These are phyloP conservation scores for Tenthredo amoena DNA, from an alignment of 2,888 invertebrate species.

Conservation along the genomic window DNA sequence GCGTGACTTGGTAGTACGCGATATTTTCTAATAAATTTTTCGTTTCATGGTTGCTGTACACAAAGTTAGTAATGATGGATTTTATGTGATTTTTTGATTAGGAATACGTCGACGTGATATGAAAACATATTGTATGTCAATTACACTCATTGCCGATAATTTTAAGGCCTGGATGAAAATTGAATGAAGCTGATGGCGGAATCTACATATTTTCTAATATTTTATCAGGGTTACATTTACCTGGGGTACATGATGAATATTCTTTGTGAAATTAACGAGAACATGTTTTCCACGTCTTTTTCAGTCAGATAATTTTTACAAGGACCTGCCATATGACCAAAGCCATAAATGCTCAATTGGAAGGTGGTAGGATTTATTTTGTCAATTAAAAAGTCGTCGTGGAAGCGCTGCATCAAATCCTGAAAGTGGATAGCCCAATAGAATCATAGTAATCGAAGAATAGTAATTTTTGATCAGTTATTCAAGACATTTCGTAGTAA, in stretches of 20 bases:
- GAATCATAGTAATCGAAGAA: background rate
- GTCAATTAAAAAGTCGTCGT: conserved; percentile 56
- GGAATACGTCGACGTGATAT: too few relatives aligned
- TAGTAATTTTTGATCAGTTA: background rate
- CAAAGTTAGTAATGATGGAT: conserved; percentile 64
- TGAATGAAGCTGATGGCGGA: background rate
- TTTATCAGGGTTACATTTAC: conserved; percentile 60
- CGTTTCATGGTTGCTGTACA: conserved; percentile 72
- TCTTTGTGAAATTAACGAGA: conserved; percentile 77
- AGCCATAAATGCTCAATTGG: conserved; percentile 81
- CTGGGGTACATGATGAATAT: conserved; percentile 71
- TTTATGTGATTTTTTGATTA: background rate
- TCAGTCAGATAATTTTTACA: conserved; percentile 76
- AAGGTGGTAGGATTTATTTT: conserved; percentile 71
- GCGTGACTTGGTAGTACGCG: conserved; percentile 79
- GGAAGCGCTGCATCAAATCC: conserved; percentile 65
- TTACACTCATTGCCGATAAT: too few relatives aligned
- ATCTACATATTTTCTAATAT: background rate
- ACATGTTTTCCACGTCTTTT: conserved; percentile 76
- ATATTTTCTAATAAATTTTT: conserved; percentile 76
- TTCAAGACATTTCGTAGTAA: background rate
- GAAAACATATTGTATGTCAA: too few relatives aligned
- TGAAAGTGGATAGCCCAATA: conserved; percentile 57
- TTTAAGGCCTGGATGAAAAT: too few relatives aligned
- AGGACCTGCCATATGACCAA: conserved; percentile 81